These are phyloP conservation scores for Phenganax stokvisi DNA, from an alignment of 92 coral and sea anemone genomes.

Conservation along the genomic window DNA sequence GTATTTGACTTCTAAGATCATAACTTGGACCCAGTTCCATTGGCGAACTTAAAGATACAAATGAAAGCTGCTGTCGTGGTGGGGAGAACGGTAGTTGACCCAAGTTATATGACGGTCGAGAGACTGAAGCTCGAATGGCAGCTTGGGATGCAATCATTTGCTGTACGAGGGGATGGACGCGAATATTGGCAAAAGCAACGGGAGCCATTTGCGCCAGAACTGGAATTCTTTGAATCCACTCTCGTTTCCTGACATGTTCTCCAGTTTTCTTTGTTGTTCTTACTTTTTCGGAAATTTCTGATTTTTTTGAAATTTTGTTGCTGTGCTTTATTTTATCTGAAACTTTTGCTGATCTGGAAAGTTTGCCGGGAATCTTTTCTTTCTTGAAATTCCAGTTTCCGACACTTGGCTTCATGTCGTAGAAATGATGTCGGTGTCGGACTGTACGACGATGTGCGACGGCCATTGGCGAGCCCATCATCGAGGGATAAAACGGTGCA, in stretches of 20 bases:
- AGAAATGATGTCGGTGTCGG: slow-evolving; percentile 31
- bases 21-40: background rate
- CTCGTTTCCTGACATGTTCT: slow-evolving; percentile 6
- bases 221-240: slow-evolving; percentile 34
- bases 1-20: background rate
- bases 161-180: slow-evolving; percentile 36
- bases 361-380: slow-evolving; percentile 12
- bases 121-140: slow-evolving; percentile 7
- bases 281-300: background rate
- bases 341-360: background rate
- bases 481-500: background rate
- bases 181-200: background rate
- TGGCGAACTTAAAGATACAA: background rate
- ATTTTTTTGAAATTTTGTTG: slow-evolving; percentile 18
- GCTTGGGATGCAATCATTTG: slow-evolving; percentile 34
- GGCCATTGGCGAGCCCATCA: slow-evolving; percentile 10
- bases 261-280: slow-evolving; percentile 7
- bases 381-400: slow-evolving; percentile 37
- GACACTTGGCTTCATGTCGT: slow-evolving; percentile 16
- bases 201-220: slow-evolving; percentile 17
- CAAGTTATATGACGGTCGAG: background rate
- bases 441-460: slow-evolving; percentile 28
- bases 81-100: slow-evolving; percentile 11
- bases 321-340: background rate
- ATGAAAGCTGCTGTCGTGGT: slow-evolving; percentile 7